A percentile compares a stretch with the other conserved stretches of the same genome.
phyloP scores from a whole-genome alignment of 2,888 invertebrate species.

The Lochmaea capreae region DNA sequence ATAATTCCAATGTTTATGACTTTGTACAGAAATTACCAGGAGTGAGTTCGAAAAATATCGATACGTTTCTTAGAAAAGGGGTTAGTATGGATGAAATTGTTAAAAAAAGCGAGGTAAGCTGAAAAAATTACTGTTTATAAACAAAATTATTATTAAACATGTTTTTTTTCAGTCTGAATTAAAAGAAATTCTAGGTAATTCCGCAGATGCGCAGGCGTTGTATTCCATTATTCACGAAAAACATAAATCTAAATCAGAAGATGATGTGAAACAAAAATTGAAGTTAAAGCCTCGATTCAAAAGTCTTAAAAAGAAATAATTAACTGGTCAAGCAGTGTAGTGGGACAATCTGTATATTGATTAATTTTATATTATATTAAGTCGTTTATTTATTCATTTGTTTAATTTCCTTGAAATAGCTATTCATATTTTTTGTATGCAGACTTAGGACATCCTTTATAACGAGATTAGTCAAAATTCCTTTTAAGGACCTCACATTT shows the following conservation, averaged over 20 bases:
- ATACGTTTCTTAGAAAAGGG: slow-evolving; percentile 79
- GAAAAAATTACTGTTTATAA: not conserved
- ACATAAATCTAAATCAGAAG: slow-evolving; percentile 70
- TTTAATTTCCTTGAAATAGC: no score
- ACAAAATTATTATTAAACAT: not conserved
- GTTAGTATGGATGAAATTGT: slow-evolving; percentile 62
- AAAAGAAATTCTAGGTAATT: slow-evolving; percentile 77
- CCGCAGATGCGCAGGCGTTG: slow-evolving; percentile 75
- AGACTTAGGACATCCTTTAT: no score
- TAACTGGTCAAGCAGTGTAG: not conserved
- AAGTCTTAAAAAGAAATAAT: slow-evolving; percentile 22
- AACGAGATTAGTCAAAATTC: no score
- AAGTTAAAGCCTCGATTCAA: slow-evolving; percentile 19
- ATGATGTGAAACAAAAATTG: slow-evolving; percentile 53
- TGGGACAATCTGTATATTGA: not conserved
- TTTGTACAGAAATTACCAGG: slow-evolving; percentile 89
- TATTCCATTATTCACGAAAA: slow-evolving; percentile 78
- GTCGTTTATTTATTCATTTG: not conserved
- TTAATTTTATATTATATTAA: not conserved
- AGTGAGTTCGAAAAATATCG: slow-evolving; percentile 87
- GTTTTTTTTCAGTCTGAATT: slow-evolving; percentile 73
- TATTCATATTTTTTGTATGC: no score
- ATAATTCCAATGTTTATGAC: slow-evolving; percentile 73
- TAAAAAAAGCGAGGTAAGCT: slow-evolving; percentile 53
- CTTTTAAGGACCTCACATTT: no score